phyloP scores from a whole-genome alignment of 2,888 invertebrate genomes.

The Pollenia griseotomentosa region DNA sequence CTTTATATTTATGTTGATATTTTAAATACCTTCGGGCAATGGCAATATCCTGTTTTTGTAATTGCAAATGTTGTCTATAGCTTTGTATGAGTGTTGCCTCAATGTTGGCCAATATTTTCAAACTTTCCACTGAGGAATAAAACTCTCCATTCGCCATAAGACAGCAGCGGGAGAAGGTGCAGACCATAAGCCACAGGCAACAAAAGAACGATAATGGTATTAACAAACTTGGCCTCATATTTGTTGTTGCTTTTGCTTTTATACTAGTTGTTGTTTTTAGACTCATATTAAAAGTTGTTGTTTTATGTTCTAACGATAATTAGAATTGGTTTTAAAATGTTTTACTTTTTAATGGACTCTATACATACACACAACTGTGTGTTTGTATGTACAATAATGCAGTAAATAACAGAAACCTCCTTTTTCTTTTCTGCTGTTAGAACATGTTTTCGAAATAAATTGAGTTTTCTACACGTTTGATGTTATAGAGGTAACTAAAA shows the following conservation, averaged over 20 bases:
- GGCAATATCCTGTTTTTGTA: slow-evolving; percentile 73
- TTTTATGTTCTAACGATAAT: slow-evolving; percentile 51
- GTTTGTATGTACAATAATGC: too few relatives aligned
- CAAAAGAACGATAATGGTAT: slow-evolving; percentile 41
- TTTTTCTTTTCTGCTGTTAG: too few relatives aligned
- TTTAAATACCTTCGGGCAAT: slow-evolving; percentile 39
- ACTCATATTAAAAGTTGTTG: slow-evolving; percentile 16
- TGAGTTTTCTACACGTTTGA: too few relatives aligned
- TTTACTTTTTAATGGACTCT: slow-evolving; percentile 34
- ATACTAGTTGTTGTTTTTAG: neutral
- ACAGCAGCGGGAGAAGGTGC: neutral
- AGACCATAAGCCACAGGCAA: slow-evolving; percentile 25
- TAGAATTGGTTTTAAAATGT: slow-evolving; percentile 47
- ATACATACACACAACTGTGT: too few relatives aligned
- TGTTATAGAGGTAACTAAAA: too few relatives aligned
- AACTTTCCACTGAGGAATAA: slow-evolving; percentile 78
- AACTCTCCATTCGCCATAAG: slow-evolving; percentile 74
- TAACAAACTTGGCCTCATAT: slow-evolving; percentile 34
- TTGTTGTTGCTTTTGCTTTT: neutral
- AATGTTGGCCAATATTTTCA: slow-evolving; percentile 72
- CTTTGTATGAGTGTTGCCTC: slow-evolving; percentile 75
- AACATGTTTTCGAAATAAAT: too few relatives aligned
- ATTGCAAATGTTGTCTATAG: slow-evolving; percentile 73
- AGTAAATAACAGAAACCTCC: too few relatives aligned
- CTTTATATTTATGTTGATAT: neutral